Evolutionary conservation across 2,888 invertebrate species (phyloP), one percentile per base, ranked within the genome.

Genomic region (Protophormia terraenovae): DNA sequence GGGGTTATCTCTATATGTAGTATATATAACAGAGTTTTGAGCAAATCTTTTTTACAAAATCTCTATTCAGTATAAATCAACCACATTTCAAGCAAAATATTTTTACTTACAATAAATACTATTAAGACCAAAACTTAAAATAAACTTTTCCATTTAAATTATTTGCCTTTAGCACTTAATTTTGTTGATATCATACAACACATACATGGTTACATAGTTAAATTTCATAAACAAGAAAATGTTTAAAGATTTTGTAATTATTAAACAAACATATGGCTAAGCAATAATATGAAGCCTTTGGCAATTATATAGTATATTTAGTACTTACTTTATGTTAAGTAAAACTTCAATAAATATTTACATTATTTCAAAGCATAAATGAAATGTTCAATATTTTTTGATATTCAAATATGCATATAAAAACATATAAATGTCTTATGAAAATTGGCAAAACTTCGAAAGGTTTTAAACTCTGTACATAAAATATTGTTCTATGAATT

Each of bases 231-330:
- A 3, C 14, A 47, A 47, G 62, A 32, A n/a, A 79, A 55, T 32
- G 32, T 62, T 72, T 64, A 32, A 72, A 55, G 24, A 80, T 73
- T 73, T 67, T 38, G 60, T 47, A 66, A 72, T 67, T 81, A 58
- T 73, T 58, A 8, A 19, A 35, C 58, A 58, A 73, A 73, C 64
- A 73, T 67, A 73, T 81, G 29, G 47, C 47, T 47, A 81, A 60
- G 16, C 58, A 67, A 67, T 81, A 60, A 38, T n/a, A n/a, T n/a
- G 55, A 55, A 81, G 73, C 73, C 66, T 67, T 81, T 75, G 73
- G 73, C 73, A 50, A 50, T 47, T 66, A 73, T 45, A 27, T 32
- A 32, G 7, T 62, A 24, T n/a, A n/a, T n/a, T n/a, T 19, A 22
- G 8, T n/a, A 35, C 14, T 14, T 24, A 50, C 16, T 24, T 1